Base-by-base conservation (phyloP, 2,113 vertebrate species). In the Callorhinus ursinus region DNA sequence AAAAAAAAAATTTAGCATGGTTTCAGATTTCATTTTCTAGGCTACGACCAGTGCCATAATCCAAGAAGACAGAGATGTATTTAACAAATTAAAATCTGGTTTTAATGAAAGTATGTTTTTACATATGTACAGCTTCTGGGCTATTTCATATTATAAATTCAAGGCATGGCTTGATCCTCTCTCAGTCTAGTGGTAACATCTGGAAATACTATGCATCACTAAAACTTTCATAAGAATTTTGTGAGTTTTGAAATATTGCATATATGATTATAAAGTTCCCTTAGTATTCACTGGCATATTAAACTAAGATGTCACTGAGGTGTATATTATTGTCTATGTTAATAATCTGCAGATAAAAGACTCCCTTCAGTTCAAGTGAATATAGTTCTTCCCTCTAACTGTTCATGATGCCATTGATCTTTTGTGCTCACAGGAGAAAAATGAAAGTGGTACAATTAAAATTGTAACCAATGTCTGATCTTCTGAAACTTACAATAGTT, bases 141-240 rank as follows among this genome's bases (percentile, higher is more conserved):
- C 36, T 72, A 95, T 89, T 97, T 67, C 33, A 42, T 92, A 72
- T 82, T 86, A 80, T 67, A 85, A 93, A 92, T 97, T 72, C 36
- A 92, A 95, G 92, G 22, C 51, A 76, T 79, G 22, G 14, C 69
- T 95, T 85, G 67, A 87, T 82, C 39, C 69, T 93, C 39, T 93
- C 28, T 93, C n/a, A 96, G 59, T 67, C 49, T 67, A 14, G 42
- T 95, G 76, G 59, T 59, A 95, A 26, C 87, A 84, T 94, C 90
- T 96, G 88, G 83, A 96, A 96, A 79, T 88, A 83, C 39, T 82
- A 28, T 83, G 24, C 57, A 63, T 96, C 74, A 90, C 49, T 94
- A 87, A 95, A 95, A 90, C 90, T 81, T 93, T 42, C 24, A 86
- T 86, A 95, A 61, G 57, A 95, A 89, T 79, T 96, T 88, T 79